phyloP scores from a whole-genome alignment of 2,113 vertebrate species.

The Emydura subglobosa region DNA sequence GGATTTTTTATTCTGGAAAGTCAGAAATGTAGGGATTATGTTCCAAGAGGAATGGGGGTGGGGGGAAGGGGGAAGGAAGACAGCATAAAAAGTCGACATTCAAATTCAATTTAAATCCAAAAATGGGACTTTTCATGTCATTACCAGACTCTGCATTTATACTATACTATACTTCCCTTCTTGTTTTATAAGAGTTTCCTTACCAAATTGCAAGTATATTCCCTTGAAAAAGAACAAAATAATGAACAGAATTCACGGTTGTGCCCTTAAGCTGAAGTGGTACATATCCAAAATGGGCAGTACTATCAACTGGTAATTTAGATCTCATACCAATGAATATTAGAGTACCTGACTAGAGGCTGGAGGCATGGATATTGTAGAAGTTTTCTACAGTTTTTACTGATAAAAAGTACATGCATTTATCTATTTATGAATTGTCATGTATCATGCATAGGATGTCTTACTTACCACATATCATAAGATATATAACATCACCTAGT shows the following conservation, averaged over 20 bases:
- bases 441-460: background rate
- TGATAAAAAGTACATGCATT: background rate
- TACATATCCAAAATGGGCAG: background rate
- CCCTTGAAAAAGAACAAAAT: background rate
- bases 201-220: background rate
- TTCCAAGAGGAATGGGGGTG: background rate
- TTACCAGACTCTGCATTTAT: background rate
- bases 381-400: background rate
- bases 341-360: background rate
- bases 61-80: background rate
- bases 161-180: background rate
- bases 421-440: background rate
- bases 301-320: background rate
- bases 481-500: background rate
- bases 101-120: background rate
- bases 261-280: background rate
- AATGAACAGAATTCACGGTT: background rate
- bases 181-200: background rate
- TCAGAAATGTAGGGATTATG: background rate
- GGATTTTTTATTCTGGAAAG: background rate
- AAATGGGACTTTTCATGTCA: background rate
- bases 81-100: background rate
- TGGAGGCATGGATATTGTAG: accelerated
- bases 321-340: background rate
- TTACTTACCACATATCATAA: background rate